A percentile compares a stretch with the other conserved stretches of the same genome.
Evolutionary conservation across 1,140 invertebrate genomes (phyloP).

Genomic region (Amyelois transitella): DNA sequence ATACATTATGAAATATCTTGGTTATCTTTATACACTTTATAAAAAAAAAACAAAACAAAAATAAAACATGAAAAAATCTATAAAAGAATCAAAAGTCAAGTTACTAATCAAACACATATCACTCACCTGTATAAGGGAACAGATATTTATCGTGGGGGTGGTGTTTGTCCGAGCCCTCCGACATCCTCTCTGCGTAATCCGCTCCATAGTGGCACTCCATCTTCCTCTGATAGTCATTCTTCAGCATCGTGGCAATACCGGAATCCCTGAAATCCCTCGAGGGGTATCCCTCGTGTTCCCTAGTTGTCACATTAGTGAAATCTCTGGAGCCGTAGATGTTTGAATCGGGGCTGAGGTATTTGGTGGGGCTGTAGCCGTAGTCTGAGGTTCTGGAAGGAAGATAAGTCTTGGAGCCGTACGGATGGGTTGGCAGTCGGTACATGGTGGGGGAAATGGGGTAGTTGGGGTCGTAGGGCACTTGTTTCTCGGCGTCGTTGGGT

Average conservation of each 20-base stretch:
- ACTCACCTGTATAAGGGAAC: conserved; percentile 82
- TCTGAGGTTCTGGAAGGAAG: conserved; percentile 61
- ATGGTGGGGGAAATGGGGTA: conserved; percentile 64
- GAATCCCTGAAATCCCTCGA: conserved; percentile 77
- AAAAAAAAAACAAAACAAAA: too few relatives aligned
- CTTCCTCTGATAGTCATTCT: conserved; percentile 72
- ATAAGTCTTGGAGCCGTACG: conserved; percentile 69
- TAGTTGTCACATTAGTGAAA: conserved; percentile 44
- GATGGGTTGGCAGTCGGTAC: conserved; percentile 57
- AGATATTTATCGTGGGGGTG: conserved; percentile 84
- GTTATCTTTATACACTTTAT: too few relatives aligned
- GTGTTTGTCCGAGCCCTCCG: conserved; percentile 83
- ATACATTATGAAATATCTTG: too few relatives aligned
- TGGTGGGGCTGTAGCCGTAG: conserved; percentile 68
- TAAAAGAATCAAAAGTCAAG: neutral
- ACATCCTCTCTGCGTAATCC: conserved; percentile 77
- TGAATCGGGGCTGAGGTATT: conserved; percentile 59
- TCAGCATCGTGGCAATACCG: conserved; percentile 66
- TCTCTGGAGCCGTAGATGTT: conserved; percentile 60
- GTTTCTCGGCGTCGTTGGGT: conserved; percentile 60
- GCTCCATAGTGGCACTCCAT: conserved; percentile 67
- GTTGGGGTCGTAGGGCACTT: conserved; percentile 66
- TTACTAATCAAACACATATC: neutral
- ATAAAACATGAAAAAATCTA: neutral
- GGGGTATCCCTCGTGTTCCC: conserved; percentile 73